phyloP scores from a whole-genome alignment of 2,888 invertebrate species.

The Apodemia duryi region DNA sequence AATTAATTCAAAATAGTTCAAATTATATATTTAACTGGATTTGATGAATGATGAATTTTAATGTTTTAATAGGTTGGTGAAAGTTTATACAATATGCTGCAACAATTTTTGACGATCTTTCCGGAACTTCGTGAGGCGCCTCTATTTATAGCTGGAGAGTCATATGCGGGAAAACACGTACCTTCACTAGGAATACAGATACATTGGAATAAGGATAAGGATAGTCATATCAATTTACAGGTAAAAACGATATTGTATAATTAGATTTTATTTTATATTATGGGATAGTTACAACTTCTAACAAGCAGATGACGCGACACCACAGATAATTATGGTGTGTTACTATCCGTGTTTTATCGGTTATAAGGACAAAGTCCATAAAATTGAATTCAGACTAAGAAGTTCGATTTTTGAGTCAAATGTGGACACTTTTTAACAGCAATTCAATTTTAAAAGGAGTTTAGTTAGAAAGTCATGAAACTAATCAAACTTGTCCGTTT shows the following conservation, averaged over 20 bases:
- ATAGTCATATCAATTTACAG: slow-evolving; percentile 49
- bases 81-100: slow-evolving; percentile 49
- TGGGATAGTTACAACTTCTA: not conserved
- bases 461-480: too few species aligned
- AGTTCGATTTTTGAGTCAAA: too few species aligned
- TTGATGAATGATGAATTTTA: not conserved
- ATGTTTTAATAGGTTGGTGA: slow-evolving; percentile 45
- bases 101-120: slow-evolving; percentile 80
- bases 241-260: slow-evolving; percentile 38
- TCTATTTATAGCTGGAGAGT: slow-evolving; percentile 80
- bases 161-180: slow-evolving; percentile 74
- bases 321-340: too few species aligned
- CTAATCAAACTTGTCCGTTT: too few species aligned
- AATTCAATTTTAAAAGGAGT: too few species aligned
- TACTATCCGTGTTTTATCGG: too few species aligned
- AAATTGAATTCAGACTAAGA: too few species aligned
- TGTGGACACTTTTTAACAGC: too few species aligned
- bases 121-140: slow-evolving; percentile 68
- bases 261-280: not conserved
- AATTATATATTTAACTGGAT: too few species aligned
- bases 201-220: slow-evolving; percentile 35
- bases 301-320: too few species aligned
- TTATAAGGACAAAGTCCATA: too few species aligned
- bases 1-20: too few species aligned
- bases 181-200: slow-evolving; percentile 67